Evolutionary conservation across 2,797 vertebrate species (phyloP), one percentile per base, ranked within the genome.

Genomic region (Naso thynnoides): DNA sequence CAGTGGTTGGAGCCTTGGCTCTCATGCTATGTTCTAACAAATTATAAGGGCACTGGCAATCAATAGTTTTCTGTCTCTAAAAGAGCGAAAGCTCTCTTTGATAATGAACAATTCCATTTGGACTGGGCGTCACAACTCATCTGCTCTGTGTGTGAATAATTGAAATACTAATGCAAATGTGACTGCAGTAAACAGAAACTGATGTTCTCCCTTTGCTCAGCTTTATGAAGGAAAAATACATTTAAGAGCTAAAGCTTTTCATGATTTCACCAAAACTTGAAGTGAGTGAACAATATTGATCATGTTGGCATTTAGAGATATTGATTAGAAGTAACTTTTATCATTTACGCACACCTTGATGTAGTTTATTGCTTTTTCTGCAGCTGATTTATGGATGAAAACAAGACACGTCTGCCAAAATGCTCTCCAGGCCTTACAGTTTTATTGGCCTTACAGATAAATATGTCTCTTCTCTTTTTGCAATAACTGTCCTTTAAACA

Each of bases 401-500:
- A 72, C 36, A 47, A 62, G 55, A 11, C 7, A 14, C 6, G 9
- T 42, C 66, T 71, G 78, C 79, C 68, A 78, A 72, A 49, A 57
- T 38, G 33, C 39, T 71, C 41, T 57, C 24, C 11, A n/a, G 38
- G 27, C 64, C 47, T 70, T 57, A 50, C 29, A 31, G 21, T 58
- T 88, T 81, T 70, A 89, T 70, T 77, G 70, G n/a, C n/a, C n/a
- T n/a, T n/a, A n/a, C n/a, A n/a, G 60, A 49, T 59, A 52, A 56
- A 39, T 71, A 59, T 54, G 10, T 65, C 58, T 63, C 61, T 61
- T 78, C 39, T 33, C 72, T 81, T 80, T 80, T 82, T 56, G 49
- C 58, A 81, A 56, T 68, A 86, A 84, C 70, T 3, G 56, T 62
- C 72, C 65, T 75, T 84, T 74, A 82, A 86, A 81, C 48, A 69